Conservation (phyloP, 2,888 invertebrate genomes). For the Erebia aethiops region DNA sequence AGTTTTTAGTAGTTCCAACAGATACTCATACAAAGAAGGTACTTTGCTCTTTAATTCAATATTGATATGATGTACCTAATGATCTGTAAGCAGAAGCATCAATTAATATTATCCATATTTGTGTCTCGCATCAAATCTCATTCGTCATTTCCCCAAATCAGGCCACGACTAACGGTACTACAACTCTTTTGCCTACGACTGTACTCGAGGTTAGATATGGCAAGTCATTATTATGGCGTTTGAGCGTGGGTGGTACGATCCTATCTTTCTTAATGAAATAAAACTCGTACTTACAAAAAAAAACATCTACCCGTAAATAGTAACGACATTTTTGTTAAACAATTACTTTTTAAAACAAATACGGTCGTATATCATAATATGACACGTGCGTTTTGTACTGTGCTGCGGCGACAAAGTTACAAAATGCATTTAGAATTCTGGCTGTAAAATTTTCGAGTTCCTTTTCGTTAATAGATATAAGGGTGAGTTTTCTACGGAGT, state of each 20-base stretch:
- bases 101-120: conserved; percentile 30
- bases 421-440: not conserved
- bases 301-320: conserved; percentile 47
- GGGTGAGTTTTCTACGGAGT: not conserved
- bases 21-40: not conserved
- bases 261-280: conserved; percentile 79
- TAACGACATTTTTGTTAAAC: conserved; percentile 30
- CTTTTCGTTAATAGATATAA: not conserved
- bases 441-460: conserved; percentile 19
- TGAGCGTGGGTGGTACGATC: conserved; percentile 78
- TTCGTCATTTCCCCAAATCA: conserved; percentile 34
- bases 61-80: not conserved
- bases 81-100: conserved; percentile 19
- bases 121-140: conserved; percentile 29
- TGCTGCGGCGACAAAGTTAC: not conserved
- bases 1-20: not conserved
- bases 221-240: conserved; percentile 75
- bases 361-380: conserved; percentile 26
- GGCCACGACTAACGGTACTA: conserved; percentile 41
- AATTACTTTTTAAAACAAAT: conserved; percentile 26
- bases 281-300: conserved; percentile 72
- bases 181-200: conserved; percentile 51
- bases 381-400: conserved; percentile 14
- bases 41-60: not conserved
- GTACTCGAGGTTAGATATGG: conserved; percentile 68